Evolutionary conservation across 1,140 invertebrate genomes (phyloP).

Genomic region (Armadillidium nasatum): DNA sequence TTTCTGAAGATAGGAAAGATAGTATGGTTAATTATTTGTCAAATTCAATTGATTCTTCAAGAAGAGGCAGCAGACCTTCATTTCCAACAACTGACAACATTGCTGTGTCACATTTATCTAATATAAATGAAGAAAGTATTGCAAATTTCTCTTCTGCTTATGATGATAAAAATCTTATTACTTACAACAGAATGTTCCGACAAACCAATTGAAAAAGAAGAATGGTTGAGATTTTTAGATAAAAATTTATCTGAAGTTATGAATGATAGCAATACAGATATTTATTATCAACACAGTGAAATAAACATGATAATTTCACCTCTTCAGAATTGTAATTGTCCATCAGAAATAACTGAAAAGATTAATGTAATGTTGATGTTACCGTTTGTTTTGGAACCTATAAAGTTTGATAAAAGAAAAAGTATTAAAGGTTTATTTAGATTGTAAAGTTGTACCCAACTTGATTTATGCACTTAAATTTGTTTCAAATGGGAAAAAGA

Average conservation of each 20-base stretch:
- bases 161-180: conserved; percentile 41
- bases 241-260: conserved; percentile 48
- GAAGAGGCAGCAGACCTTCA: conserved; percentile 35
- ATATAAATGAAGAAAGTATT: conserved; percentile 40
- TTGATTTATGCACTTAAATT: conserved; percentile 47
- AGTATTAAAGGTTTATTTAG: conserved; percentile 45
- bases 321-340: conserved; percentile 47
- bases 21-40: conserved; percentile 37
- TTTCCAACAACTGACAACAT: conserved; percentile 34
- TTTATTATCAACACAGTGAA: conserved; percentile 35
- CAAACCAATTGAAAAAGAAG: conserved; percentile 70
- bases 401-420: conserved; percentile 33
- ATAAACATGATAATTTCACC: conserved; percentile 47
- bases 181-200: conserved; percentile 46
- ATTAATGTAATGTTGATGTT: conserved; percentile 46
- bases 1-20: conserved; percentile 34
- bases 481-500: conserved; percentile 41
- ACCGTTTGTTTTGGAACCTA: conserved; percentile 45
- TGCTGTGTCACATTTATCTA: conserved; percentile 35
- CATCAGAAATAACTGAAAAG: conserved; percentile 46
- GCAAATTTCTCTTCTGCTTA: conserved; percentile 32
- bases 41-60: conserved; percentile 38
- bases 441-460: conserved; percentile 48
- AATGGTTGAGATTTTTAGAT: conserved; percentile 69
- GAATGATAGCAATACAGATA: conserved; percentile 36